Conservation (phyloP, 2,797 vertebrate genomes). For the Propithecus deckenii region DNA sequence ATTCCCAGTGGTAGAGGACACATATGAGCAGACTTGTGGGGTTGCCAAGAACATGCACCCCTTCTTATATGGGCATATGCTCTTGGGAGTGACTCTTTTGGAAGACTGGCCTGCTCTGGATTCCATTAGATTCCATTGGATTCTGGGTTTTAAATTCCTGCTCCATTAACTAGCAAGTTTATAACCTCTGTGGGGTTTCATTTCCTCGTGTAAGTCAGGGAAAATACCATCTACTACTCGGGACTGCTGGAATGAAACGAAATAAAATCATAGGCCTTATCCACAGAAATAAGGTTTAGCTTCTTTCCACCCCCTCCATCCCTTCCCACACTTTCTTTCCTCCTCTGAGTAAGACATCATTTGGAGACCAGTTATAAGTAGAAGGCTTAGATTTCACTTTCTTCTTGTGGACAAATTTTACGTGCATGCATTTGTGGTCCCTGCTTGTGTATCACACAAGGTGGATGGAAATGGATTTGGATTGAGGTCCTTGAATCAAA, state of each 20-base stretch:
- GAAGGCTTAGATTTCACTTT: neutral
- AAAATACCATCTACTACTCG: neutral
- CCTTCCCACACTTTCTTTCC: neutral
- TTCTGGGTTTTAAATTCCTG: neutral
- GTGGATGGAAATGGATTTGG: neutral
- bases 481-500: neutral
- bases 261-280: accelerated
- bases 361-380: neutral
- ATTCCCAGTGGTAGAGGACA: neutral
- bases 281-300: neutral
- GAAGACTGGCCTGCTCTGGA: neutral
- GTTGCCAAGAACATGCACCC: no score
- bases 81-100: neutral
- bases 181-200: neutral
- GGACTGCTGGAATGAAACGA: no score
- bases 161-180: no score
- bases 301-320: neutral
- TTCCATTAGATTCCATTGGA: no score
- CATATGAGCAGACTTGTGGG: accelerated
- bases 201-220: neutral
- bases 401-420: accelerated
- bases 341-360: accelerated
- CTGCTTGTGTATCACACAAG: neutral
- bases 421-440: accelerated
- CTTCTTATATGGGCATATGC: accelerated